These are phyloP conservation scores for Acronicta psi DNA, from an alignment of 2,888 invertebrate species.

Conservation along the genomic window DNA sequence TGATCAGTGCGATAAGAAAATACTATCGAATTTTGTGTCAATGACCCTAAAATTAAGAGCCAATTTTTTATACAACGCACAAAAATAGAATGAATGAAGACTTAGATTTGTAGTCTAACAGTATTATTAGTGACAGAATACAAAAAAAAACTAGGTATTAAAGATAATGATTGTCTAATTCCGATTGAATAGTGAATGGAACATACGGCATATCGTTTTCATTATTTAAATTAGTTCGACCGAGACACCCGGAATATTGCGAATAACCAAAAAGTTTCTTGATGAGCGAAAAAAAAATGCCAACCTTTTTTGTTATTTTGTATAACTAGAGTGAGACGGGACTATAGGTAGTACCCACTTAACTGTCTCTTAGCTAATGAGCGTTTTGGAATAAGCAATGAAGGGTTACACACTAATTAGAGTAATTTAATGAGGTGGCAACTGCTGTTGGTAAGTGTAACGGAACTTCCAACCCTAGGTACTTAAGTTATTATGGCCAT, in stretches of 20 bases:
- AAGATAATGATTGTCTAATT: not conserved
- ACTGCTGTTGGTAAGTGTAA: conserved; percentile 23
- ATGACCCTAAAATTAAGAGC: conserved; percentile 24
- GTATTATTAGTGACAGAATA: not conserved
- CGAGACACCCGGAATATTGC: conserved; percentile 5
- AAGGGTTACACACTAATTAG: conserved; percentile 20
- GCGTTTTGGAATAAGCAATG: conserved; percentile 2
- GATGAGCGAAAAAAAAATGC: too few species aligned
- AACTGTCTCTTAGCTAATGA: too few species aligned
- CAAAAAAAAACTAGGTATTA: not conserved
- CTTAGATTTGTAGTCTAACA: not conserved
- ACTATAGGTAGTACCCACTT: too few species aligned
- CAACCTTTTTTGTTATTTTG: too few species aligned
- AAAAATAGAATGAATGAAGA: not conserved
- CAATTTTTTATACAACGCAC: not conserved
- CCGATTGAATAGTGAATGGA: not conserved
- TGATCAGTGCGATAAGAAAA: conserved; percentile 40
- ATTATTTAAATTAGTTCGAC: conserved; percentile 17
- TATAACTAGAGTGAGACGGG: not conserved
- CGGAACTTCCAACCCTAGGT: conserved; percentile 40
- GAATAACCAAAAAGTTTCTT: too few species aligned
- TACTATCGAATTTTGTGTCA: conserved; percentile 27
- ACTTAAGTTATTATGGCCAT: conserved; percentile 47
- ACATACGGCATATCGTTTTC: not conserved
- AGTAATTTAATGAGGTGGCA: conserved; percentile 32